Percentiles rank a stretch among this genome's conserved stretches.
phyloP scores from a whole-genome alignment of 1,140 invertebrate genomes.

The Telenomus remus region DNA sequence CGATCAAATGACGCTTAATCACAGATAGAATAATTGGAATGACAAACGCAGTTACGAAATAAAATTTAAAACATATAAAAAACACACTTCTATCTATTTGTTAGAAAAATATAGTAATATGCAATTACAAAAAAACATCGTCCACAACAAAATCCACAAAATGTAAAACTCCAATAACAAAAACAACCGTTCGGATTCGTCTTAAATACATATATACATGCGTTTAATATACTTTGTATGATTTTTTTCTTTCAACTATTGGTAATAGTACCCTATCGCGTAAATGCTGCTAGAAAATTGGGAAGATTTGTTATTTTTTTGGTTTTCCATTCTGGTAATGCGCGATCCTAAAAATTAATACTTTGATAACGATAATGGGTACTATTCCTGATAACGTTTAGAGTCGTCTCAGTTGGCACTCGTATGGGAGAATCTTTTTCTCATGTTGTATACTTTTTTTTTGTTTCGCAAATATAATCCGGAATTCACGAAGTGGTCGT shows the following conservation, averaged over 20 bases:
- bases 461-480: conserved; percentile 41
- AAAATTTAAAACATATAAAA: background rate
- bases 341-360: conserved; percentile 56
- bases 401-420: conserved; percentile 59
- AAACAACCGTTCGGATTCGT: conserved; percentile 22
- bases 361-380: conserved; percentile 60
- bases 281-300: conserved; percentile 61
- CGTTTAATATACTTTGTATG: conserved; percentile 39
- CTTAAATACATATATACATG: conserved; percentile 55
- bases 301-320: conserved; percentile 28
- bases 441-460: conserved; percentile 19
- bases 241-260: conserved; percentile 44
- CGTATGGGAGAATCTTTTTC: conserved; percentile 35
- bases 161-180: background rate
- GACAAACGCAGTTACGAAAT: conserved; percentile 9
- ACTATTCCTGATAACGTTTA: conserved; percentile 59
- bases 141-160: background rate
- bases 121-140: conserved; percentile 17
- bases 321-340: conserved; percentile 27
- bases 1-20: conserved; percentile 40
- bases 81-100: background rate
- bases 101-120: conserved; percentile 43
- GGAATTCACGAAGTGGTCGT: conserved; percentile 58
- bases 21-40: conserved; percentile 43
- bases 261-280: conserved; percentile 59